Conservation (phyloP, 2,113 vertebrate species). For the Menura novaehollandiae region DNA sequence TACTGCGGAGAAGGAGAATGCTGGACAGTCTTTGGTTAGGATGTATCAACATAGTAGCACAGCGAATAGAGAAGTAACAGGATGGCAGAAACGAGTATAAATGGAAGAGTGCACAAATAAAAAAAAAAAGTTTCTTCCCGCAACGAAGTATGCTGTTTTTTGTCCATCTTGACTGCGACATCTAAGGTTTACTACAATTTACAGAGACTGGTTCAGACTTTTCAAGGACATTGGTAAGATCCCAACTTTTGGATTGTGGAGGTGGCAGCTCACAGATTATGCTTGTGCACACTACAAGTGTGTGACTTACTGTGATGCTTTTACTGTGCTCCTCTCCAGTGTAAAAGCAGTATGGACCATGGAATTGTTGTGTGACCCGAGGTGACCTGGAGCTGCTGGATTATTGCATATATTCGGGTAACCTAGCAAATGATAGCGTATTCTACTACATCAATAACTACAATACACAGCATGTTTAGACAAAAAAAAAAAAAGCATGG, state of each 20-base stretch:
- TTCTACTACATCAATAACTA: not conserved
- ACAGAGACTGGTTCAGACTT: not conserved
- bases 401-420: not conserved
- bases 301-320: not conserved
- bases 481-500: no score
- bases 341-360: not conserved
- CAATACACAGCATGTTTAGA: not conserved
- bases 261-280: not conserved
- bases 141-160: no score
- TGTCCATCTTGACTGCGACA: no score
- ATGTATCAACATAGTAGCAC: no score
- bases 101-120: no score
- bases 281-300: not conserved
- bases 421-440: not conserved
- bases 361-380: not conserved
- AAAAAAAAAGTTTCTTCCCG: no score
- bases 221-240: not conserved
- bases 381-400: not conserved
- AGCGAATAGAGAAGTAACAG: no score
- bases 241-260: not conserved
- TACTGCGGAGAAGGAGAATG: no score
- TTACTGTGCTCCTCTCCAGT: not conserved
- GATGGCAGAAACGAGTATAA: no score
- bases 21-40: no score
- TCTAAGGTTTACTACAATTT: not conserved